Evolutionary conservation across 2,113 vertebrate genomes (phyloP), one percentile per base, ranked within the genome.

Genomic region (Abramis brama): DNA sequence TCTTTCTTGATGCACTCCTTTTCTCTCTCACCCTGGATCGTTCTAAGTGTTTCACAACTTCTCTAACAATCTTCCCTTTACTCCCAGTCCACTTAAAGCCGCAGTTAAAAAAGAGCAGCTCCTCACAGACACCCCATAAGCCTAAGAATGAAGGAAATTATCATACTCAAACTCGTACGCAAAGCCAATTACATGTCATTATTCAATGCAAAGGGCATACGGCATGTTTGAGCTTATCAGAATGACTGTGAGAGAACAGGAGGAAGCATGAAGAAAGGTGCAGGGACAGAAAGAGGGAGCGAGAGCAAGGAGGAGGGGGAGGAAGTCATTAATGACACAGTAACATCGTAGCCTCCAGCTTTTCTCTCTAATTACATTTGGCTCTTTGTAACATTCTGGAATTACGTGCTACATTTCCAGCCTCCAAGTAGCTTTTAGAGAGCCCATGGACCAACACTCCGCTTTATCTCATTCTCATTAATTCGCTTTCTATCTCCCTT

Each of bases 291-390:
- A 57, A 39, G 21, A n/a, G 70, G n/a, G 55, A 82, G 60, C 5
- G 30, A 66, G 45, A 71, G 21, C 17, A 50, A 70, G 64, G 74
- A 25, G 70, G 50, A 66, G 33, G 12, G 39, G 68, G 73, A 17
- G 27, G 68, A 43, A 13, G 71, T 84, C 83, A 76, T 76, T 84
- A 77, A 83, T 77, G 66, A 85, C 89, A 87, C 83, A 86, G 90
- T 78, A n/a, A 47, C 36, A 84, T 81, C 90, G 89, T 90, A 91
- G 57, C 82, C 83, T 5, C 10, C 79, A 87, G 66, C 62, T 81
- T 81, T 86, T 39, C 64, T 36, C 77, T 73, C 60, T 86, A 79
- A 86, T 86, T 73, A 86, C 77, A 60, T 79, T 81, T 39, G 85
- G 47, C 85, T 79, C 85, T 81, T 79, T 86, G 66, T 55, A 84